Evolutionary conservation across 2,888 invertebrate species (phyloP).

Genomic region (Agapostemon virescens): DNA sequence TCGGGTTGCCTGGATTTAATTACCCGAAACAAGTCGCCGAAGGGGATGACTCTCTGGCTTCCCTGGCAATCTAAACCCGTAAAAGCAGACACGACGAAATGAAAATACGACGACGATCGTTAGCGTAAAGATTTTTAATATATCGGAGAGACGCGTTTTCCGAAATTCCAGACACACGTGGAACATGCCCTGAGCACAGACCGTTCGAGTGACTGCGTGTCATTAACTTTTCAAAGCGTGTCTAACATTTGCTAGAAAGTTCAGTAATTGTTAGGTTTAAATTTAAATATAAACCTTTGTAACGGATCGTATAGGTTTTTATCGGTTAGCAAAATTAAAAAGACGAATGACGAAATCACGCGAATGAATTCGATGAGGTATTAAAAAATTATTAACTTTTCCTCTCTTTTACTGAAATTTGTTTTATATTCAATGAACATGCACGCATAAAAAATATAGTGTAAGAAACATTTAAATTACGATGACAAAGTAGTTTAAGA

Average conservation of each 20-base stretch:
- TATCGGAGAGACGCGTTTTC: slow-evolving; percentile 9
- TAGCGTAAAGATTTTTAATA: slow-evolving; percentile 24
- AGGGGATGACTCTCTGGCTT: slow-evolving; percentile 60
- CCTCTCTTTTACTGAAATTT: no score
- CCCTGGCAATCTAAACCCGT: slow-evolving; percentile 50
- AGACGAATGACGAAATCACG: background rate
- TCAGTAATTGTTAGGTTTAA: background rate
- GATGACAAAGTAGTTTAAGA: no score
- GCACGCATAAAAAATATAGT: no score
- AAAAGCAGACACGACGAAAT: slow-evolving; percentile 53
- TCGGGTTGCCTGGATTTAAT: slow-evolving; percentile 72
- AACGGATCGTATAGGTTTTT: background rate
- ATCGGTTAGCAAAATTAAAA: background rate
- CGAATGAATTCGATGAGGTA: no score
- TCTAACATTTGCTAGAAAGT: background rate
- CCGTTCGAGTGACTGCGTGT: background rate
- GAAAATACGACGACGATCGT: slow-evolving; percentile 50
- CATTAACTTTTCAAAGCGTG: background rate
- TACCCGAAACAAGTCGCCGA: slow-evolving; percentile 72
- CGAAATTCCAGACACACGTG: background rate
- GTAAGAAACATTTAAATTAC: no score
- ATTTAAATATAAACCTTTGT: background rate
- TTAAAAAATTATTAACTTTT: no score
- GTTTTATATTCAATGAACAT: no score
- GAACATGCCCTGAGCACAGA: background rate